A percentile compares a stretch with the other conserved stretches of the same genome.
phyloP scores from a whole-genome alignment of 35 echinoderm and acorn worm species.

The Lytechinus pictus region DNA sequence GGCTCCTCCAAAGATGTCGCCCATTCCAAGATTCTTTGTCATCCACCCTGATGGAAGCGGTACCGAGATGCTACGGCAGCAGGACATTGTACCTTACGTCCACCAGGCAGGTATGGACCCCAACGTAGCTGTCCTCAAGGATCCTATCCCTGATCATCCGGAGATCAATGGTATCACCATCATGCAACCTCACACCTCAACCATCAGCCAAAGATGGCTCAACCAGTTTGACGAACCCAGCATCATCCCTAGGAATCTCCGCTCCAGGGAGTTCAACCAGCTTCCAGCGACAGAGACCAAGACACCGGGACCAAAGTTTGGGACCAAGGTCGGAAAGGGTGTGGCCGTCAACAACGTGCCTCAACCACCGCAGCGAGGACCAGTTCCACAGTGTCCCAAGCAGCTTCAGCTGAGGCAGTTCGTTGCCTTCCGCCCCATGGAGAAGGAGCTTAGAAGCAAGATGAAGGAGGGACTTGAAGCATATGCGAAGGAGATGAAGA shows the following conservation, averaged over 20 bases:
- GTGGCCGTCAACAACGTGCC: slow-evolving; percentile 80
- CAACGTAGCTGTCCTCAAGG: slow-evolving; percentile 80
- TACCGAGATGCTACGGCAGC: slow-evolving; percentile 76
- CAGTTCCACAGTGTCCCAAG: slow-evolving; percentile 74
- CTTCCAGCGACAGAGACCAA: slow-evolving; percentile 75
- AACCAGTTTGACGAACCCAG: slow-evolving; percentile 77
- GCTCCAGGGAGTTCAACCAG: slow-evolving; percentile 79
- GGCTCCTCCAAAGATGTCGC: background rate
- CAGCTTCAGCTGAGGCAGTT: slow-evolving; percentile 88
- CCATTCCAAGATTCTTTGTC: slow-evolving; percentile 86
- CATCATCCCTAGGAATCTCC: slow-evolving; percentile 84
- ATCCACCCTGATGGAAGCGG: slow-evolving; percentile 93
- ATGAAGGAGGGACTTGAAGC: slow-evolving; percentile 79
- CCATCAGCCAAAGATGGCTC: slow-evolving; percentile 72
- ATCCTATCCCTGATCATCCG: slow-evolving; percentile 89
- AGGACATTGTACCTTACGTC: slow-evolving; percentile 72
- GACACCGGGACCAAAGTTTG: slow-evolving; percentile 77
- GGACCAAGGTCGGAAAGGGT: slow-evolving; percentile 88
- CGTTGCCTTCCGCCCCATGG: slow-evolving; percentile 76
- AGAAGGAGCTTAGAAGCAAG: slow-evolving; percentile 63
- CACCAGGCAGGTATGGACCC: slow-evolving; percentile 77
- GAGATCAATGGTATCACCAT: slow-evolving; percentile 88
- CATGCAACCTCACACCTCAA: slow-evolving; percentile 77
- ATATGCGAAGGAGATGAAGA: slow-evolving; percentile 73
- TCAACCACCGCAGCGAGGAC: background rate